Percentiles rank a stretch among this genome's conserved stretches.
These are phyloP conservation scores for Limnephilus marmoratus DNA, from an alignment of 2,888 invertebrate species.

Conservation along the genomic window DNA sequence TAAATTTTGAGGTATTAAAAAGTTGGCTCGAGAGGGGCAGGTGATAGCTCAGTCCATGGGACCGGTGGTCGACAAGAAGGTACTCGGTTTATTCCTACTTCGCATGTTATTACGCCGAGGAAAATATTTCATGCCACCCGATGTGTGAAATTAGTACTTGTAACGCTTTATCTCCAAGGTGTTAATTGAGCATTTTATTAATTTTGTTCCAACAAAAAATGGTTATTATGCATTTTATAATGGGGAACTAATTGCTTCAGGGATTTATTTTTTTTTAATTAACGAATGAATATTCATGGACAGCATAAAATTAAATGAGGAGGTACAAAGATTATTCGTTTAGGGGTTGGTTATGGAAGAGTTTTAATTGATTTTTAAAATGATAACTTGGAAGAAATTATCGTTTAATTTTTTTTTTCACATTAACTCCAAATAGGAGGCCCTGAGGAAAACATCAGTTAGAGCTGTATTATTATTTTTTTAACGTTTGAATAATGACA, in stretches of 20 bases:
- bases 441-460: no score
- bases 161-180: constrained; percentile 57
- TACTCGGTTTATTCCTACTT: not conserved
- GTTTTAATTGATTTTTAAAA: not conserved
- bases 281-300: constrained; percentile 33
- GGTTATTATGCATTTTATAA: constrained; percentile 44
- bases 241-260: constrained; percentile 45
- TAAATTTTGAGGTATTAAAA: not conserved
- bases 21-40: constrained; percentile 7
- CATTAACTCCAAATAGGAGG: no score
- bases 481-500: no score
- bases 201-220: constrained; percentile 41
- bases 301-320: not conserved
- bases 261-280: constrained; percentile 46
- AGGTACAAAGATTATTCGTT: not conserved
- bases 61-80: not conserved
- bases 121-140: constrained; percentile 59
- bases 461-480: no score
- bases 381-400: not conserved
- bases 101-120: not conserved
- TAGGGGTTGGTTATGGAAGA: not conserved
- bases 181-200: constrained; percentile 59
- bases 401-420: not conserved
- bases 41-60: not conserved
- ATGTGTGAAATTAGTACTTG: constrained; percentile 63